phyloP scores from a whole-genome alignment of 1,140 invertebrate genomes.

The Cotesia glomerata region DNA sequence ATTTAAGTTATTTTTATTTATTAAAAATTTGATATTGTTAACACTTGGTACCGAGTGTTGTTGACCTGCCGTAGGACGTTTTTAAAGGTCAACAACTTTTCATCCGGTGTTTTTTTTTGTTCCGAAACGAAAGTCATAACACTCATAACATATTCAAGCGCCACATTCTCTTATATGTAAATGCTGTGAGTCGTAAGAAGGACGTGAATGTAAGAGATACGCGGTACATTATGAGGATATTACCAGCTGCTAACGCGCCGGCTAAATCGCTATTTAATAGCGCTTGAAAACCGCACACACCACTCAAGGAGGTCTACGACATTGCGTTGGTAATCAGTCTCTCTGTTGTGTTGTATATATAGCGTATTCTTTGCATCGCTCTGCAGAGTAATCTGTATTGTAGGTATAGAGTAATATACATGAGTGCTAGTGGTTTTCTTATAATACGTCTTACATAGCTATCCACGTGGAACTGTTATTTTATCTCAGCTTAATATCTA shows the following conservation, averaged over 20 bases:
- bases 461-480: conserved; percentile 10
- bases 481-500: neutral
- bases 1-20: neutral
- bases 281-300: conserved; percentile 26
- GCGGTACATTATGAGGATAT: conserved; percentile 42
- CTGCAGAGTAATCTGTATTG: neutral
- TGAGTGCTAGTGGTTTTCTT: too few relatives aligned
- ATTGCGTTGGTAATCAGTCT: neutral
- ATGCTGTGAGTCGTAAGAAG: conserved; percentile 43
- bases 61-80: neutral
- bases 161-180: conserved; percentile 46
- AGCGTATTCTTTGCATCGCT: too few relatives aligned
- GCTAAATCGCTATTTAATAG: conserved; percentile 44
- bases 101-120: conserved; percentile 1
- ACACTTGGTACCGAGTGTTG: neutral
- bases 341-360: neutral
- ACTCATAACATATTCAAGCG: conserved; percentile 23
- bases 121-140: conserved; percentile 9
- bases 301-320: neutral
- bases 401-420: neutral
- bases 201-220: conserved; percentile 45
- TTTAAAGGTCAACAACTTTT: conserved; percentile 15
- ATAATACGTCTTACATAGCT: conserved; percentile 17
- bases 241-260: conserved; percentile 50
- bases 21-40: too few relatives aligned